These are phyloP conservation scores for Euwallacea fornicatus DNA, from an alignment of 1,140 invertebrate genomes.

Conservation along the genomic window DNA sequence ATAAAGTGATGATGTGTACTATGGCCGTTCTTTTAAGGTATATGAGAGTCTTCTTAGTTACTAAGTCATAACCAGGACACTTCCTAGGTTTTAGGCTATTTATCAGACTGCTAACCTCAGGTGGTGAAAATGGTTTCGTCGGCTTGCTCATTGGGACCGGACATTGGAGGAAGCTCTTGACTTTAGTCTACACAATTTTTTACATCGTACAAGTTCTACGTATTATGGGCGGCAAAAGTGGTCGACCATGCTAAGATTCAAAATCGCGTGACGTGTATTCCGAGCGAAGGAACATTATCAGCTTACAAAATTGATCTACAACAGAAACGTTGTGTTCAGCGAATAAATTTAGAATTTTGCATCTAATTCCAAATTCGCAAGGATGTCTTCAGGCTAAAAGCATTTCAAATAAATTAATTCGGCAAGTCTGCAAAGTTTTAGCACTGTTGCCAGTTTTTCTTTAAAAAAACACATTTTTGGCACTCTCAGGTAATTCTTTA, in stretches of 20 bases:
- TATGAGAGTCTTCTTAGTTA: slow-evolving; percentile 11
- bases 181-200: neutral
- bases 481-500: too few species aligned
- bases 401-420: too few species aligned
- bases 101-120: neutral
- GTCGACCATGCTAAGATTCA: neutral
- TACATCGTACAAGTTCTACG: neutral
- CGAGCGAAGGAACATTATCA: too few species aligned
- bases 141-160: neutral
- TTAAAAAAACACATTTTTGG: too few species aligned
- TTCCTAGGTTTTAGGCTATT: neutral
- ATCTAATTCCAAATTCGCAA: too few species aligned
- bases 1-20: slow-evolving; percentile 5
- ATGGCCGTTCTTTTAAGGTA: slow-evolving; percentile 9
- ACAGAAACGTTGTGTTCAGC: too few species aligned
- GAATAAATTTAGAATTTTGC: too few species aligned
- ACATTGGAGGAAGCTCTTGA: neutral
- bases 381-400: too few species aligned
- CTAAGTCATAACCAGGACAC: slow-evolving; percentile 1
- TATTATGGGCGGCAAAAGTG: neutral
- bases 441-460: too few species aligned
- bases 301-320: too few species aligned
- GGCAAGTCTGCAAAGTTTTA: too few species aligned
- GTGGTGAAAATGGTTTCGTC: neutral
- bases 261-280: too few species aligned